Base-by-base conservation (phyloP, 2,113 vertebrate genomes). In the Myrmecophaga tridactyla region DNA sequence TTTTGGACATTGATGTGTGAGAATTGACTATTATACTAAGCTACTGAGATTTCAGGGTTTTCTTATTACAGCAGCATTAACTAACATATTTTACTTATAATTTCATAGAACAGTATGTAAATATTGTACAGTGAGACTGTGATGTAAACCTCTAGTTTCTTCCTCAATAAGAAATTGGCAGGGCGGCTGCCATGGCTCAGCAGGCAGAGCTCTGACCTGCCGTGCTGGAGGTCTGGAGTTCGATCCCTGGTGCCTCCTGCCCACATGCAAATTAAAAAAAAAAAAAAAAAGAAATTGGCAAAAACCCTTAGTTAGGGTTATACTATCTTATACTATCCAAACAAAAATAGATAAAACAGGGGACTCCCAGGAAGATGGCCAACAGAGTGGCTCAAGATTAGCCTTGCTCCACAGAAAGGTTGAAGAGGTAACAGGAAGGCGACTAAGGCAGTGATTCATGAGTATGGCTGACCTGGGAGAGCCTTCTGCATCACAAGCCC, bases 311-410 rank as follows among this genome's bases (percentile, higher is more conserved):
- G 25, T 62, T 51, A 69, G 12, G 20, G 81, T 46, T 81, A 63
- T 18, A 15, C 4, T n/a, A n/a, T 56, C 36, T 76, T 70, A 34
- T 75, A 23, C 90, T 82, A 94, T 51, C 62, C 34, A 80, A 88
- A 46, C 31, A 73, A 89, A 94, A 84, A 70, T 76, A 56, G 11
- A 69, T 63, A 72, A 95, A 94, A 89, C 48, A n/a, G n/a, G n/a
- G n/a, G n/a, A n/a, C n/a, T n/a, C n/a, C n/a, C n/a, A n/a, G n/a
- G n/a, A n/a, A n/a, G n/a, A n/a, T n/a, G n/a, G n/a, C n/a, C n/a
- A n/a, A n/a, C n/a, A n/a, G n/a, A n/a, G n/a, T n/a, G n/a, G n/a
- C n/a, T n/a, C n/a, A n/a, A n/a, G n/a, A n/a, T n/a, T n/a, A n/a
- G n/a, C n/a, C n/a, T n/a, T n/a, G n/a, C n/a, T n/a, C n/a, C n/a